Conservation (phyloP, 2,797 vertebrate genomes). For the Varecia variegata region DNA sequence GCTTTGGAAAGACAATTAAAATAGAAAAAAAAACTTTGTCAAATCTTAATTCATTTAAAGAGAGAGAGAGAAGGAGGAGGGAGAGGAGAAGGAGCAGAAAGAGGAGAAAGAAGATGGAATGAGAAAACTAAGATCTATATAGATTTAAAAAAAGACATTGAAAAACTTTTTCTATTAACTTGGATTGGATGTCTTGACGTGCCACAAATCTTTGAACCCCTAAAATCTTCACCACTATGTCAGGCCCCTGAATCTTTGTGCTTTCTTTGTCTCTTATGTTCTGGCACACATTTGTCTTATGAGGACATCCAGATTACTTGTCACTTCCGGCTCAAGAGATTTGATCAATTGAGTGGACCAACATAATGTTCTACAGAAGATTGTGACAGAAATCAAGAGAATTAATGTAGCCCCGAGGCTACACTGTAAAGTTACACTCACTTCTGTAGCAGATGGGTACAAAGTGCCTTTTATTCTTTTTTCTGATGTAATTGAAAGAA, state of each 20-base stretch:
- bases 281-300: not conserved
- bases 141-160: not conserved
- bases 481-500: not conserved
- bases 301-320: not conserved
- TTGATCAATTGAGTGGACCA: not conserved
- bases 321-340: not conserved
- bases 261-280: not conserved
- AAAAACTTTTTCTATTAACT: not conserved
- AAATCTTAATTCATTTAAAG: not conserved
- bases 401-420: not conserved
- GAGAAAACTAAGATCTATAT: not conserved
- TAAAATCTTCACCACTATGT: not conserved
- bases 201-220: not conserved
- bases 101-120: not conserved
- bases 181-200: not conserved
- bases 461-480: not conserved
- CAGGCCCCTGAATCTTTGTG: not conserved
- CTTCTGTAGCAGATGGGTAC: not conserved
- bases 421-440: not conserved
- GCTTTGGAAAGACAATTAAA: not conserved
- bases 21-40: not conserved
- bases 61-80: not conserved
- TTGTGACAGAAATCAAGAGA: not conserved
- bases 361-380: not conserved
- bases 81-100: not conserved